These are phyloP conservation scores for Myotis pilosus DNA, from an alignment of 2,797 vertebrate genomes.

Conservation along the genomic window DNA sequence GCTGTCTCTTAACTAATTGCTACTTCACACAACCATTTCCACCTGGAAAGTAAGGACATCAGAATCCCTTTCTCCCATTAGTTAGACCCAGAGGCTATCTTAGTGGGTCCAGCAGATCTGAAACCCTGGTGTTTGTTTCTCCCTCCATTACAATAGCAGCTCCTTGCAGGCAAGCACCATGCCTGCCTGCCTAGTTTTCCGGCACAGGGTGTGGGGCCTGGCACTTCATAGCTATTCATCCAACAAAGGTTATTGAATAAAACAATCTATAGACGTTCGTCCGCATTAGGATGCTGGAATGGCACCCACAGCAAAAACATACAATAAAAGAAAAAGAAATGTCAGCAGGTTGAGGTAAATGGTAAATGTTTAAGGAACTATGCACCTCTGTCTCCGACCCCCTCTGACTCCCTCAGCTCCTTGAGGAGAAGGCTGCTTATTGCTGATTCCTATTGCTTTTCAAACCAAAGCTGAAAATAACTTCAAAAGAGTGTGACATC, in stretches of 20 bases:
- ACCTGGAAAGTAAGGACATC: not conserved
- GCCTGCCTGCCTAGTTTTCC: not conserved
- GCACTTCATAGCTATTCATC: not conserved
- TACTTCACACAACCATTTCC: not conserved
- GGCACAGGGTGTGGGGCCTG: not conserved
- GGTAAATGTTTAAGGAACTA: not conserved
- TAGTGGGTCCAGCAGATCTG: not conserved
- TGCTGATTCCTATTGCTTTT: not conserved
- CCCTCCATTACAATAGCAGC: not conserved
- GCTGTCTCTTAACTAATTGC: not conserved
- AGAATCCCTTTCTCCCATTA: not conserved
- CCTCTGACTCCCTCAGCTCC: not conserved
- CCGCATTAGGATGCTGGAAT: not conserved
- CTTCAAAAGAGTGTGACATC: slow-evolving; percentile 9
- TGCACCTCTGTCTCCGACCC: fast-evolving
- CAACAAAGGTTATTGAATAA: not conserved
- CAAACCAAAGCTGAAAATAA: slow-evolving; percentile 48
- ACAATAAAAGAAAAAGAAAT: not conserved
- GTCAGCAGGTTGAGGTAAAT: not conserved
- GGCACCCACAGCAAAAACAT: not conserved
- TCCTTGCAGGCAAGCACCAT: not conserved
- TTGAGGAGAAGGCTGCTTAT: not conserved
- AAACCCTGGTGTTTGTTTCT: not conserved
- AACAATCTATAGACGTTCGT: not conserved
- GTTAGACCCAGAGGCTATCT: not conserved